Base-by-base conservation (phyloP, 1,140 invertebrate genomes). In the Lordiphosa collinella region DNA sequence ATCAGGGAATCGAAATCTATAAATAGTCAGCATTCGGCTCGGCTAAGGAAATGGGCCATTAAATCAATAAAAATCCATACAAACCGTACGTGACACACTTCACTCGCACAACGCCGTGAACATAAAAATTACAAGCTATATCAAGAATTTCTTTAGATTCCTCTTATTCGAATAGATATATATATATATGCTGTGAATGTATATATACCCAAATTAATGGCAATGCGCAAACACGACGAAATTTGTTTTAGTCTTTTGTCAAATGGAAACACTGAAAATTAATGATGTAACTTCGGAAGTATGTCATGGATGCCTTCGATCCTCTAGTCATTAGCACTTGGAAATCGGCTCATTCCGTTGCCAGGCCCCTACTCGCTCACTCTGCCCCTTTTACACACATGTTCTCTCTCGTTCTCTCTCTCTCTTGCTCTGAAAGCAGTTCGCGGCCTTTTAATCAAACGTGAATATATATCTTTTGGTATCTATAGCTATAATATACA, bases 51-150 rank as follows among this genome's bases (percentile, higher is more conserved):
- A 66, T 66, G 53, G 62, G 56, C 44, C 64, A 69, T 44, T 69
- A 69, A 69, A 62, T 71, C 63, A 62, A 66, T 67, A 65, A 78
- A 48, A 58, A 41, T 36, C 12, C 4, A 55, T 12, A 56, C 54
- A 53, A 41, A 13, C 52, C 29, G 34, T 51, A 62, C 54, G 78
- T 84, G 76, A 71, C 78, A 82, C 78, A 82, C 58, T 82, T 82
- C 52, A 54, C 60, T 61, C 55, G 40, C 36, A 52, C 37, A 34
- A 38, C 53, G 58, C 78, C 82, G 76, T 66, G 78, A 82, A 82
- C 75, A 80, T 82, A 63, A 82, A 80, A 80, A 76, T 82, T 82
- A 80, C 75, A 82, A 82, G 76, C 63, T 71, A 62, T 66, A 80
- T 66, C 65, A 62, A 59, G 75, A 62, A 59, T 70, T 48, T 14